phyloP scores from a whole-genome alignment of 2,888 invertebrate genomes.

The Tetranychus piercei region DNA sequence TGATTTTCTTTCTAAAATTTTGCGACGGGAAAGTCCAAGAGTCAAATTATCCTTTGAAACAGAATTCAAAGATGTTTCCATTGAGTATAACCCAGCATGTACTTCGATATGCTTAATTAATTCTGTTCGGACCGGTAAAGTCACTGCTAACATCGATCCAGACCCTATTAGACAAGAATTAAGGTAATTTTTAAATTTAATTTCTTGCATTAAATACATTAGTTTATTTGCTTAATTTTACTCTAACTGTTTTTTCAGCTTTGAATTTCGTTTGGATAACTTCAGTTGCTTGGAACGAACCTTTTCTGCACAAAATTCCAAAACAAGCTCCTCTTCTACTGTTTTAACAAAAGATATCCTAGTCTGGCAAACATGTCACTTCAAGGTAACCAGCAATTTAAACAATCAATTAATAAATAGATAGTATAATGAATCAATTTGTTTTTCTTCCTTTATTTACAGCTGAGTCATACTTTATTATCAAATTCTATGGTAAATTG shows the following conservation, averaged over 20 bases:
- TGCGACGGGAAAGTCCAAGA: not conserved
- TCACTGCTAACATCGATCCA: constrained; percentile 4
- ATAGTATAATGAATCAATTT: not conserved
- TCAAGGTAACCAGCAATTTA: not conserved
- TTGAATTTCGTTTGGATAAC: constrained; percentile 5
- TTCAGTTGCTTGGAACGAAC: not conserved
- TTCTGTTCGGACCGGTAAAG: not conserved
- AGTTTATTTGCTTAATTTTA: not conserved
- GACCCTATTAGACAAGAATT: constrained; percentile 10
- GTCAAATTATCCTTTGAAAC: not conserved
- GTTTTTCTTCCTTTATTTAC: not conserved
- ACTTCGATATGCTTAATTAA: not conserved
- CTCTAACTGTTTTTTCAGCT: not conserved
- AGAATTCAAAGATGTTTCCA: constrained; percentile 7
- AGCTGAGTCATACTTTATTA: not conserved
- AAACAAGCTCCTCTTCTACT: not conserved
- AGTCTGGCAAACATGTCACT: constrained; percentile 4
- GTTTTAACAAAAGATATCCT: not conserved
- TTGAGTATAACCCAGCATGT: not conserved
- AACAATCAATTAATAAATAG: not conserved
- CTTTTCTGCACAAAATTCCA: not conserved
- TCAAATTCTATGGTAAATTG: constrained; percentile 4
- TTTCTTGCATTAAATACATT: not conserved
- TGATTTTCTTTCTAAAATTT: not conserved
- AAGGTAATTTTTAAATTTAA: not conserved